Conservation (phyloP, 2,113 vertebrate species). For the Suncus etruscus region DNA sequence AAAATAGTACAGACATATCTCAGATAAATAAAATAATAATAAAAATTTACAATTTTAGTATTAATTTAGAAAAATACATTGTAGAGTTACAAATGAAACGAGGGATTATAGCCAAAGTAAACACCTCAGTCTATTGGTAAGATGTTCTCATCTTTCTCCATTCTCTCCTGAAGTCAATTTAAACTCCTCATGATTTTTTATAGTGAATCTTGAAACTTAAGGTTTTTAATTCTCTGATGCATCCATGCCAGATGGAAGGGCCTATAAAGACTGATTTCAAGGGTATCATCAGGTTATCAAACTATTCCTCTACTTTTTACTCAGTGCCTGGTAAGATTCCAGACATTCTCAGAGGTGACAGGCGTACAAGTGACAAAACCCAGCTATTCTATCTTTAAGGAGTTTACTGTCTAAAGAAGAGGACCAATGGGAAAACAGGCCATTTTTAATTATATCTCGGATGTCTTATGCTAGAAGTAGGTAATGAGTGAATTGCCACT, state of each 20-base stretch:
- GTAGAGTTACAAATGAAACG: background rate
- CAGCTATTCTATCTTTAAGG: background rate
- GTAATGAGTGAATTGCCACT: background rate
- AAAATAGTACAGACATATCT: background rate
- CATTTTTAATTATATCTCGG: background rate
- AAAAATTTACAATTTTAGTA: background rate
- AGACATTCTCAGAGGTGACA: conserved; percentile 5
- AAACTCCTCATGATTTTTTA: background rate
- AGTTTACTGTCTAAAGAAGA: background rate
- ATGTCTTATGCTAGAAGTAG: background rate
- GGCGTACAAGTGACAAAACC: background rate
- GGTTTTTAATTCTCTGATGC: background rate
- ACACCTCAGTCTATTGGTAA: background rate
- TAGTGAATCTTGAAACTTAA: background rate
- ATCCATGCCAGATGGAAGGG: background rate
- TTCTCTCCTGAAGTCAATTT: background rate
- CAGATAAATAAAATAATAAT: background rate
- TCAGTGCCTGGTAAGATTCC: background rate
- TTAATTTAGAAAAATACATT: background rate
- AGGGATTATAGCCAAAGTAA: background rate
- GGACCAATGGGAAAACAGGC: background rate
- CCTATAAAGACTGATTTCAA: background rate
- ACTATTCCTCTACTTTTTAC: background rate
- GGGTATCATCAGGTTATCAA: background rate
- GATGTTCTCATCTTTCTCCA: background rate